phyloP scores from a whole-genome alignment of 2,797 vertebrate species.

The Pempheris klunzingeri region DNA sequence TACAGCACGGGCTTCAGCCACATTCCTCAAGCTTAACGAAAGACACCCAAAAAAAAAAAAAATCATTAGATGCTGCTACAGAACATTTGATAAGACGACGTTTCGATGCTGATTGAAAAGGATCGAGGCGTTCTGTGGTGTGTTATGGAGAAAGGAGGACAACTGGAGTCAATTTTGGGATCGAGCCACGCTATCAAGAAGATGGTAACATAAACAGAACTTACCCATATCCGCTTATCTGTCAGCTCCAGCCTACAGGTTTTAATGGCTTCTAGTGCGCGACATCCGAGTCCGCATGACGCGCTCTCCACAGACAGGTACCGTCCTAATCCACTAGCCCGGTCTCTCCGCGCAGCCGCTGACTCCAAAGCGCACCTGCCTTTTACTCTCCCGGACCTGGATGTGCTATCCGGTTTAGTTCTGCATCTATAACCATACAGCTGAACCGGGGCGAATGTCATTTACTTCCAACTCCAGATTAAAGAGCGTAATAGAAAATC shows the following conservation, averaged over 20 bases:
- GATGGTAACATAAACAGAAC: constrained; percentile 57
- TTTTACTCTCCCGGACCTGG: constrained; percentile 74
- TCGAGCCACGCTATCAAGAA: constrained; percentile 20
- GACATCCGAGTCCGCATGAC: constrained; percentile 85
- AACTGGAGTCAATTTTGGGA: constrained; percentile 10
- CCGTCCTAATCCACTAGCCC: constrained; percentile 79
- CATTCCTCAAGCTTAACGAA: constrained; percentile 59
- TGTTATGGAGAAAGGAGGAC: constrained; percentile 4
- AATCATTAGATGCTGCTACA: background rate
- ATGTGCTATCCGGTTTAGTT: constrained; percentile 64
- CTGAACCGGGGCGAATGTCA: constrained; percentile 65
- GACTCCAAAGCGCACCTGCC: constrained; percentile 80
- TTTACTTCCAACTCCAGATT: constrained; percentile 72
- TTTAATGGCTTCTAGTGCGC: constrained; percentile 82
- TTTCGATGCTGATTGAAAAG: no score
- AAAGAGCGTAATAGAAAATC: constrained; percentile 33
- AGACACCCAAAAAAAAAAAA: background rate
- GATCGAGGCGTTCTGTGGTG: constrained; percentile 13
- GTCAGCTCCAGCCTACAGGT: constrained; percentile 84
- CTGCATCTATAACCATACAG: constrained; percentile 56
- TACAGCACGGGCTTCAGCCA: constrained; percentile 51
- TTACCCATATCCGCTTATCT: constrained; percentile 86
- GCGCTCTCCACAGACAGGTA: constrained; percentile 80
- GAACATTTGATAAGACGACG: constrained; percentile 1
- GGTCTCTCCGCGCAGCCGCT: constrained; percentile 79